Evolutionary conservation across 2,113 vertebrate genomes (phyloP).

Genomic region (Oryzias celebensis): DNA sequence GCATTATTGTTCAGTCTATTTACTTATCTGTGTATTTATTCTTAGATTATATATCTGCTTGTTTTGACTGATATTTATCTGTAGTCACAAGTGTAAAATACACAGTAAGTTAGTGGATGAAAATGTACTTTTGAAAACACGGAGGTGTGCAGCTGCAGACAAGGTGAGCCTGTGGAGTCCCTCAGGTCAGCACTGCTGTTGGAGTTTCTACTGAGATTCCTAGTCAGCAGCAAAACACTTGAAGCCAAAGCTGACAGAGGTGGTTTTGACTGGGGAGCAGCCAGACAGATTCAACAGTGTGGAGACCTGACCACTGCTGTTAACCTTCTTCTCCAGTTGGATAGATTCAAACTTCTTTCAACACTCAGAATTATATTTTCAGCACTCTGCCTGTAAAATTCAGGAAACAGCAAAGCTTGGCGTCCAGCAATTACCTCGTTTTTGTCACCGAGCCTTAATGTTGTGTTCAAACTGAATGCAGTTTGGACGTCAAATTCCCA

Average conservation of each 20-base stretch:
- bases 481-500: too few relatives aligned
- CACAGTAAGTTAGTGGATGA: constrained; percentile 4
- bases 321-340: constrained; percentile 66
- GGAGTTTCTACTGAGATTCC: constrained; percentile 21
- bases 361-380: constrained; percentile 64
- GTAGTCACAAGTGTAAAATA: constrained; percentile 11
- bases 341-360: constrained; percentile 70
- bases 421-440: constrained; percentile 75
- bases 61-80: constrained; percentile 36
- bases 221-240: constrained; percentile 68
- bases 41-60: too few relatives aligned
- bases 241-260: constrained; percentile 67
- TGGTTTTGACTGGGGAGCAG: constrained; percentile 61
- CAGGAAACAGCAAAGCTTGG: constrained; percentile 78
- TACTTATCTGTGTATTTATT: too few relatives aligned
- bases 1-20: too few relatives aligned
- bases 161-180: constrained; percentile 61
- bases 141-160: constrained; percentile 66
- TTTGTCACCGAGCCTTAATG: constrained; percentile 76
- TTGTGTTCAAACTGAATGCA: too few relatives aligned
- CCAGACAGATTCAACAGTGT: constrained; percentile 73
- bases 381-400: constrained; percentile 77
- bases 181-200: constrained; percentile 66
- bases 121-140: constrained; percentile 51
- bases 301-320: constrained; percentile 51